Evolutionary conservation across 2,797 vertebrate species (phyloP).

Genomic region (Clarias laeviceps): DNA sequence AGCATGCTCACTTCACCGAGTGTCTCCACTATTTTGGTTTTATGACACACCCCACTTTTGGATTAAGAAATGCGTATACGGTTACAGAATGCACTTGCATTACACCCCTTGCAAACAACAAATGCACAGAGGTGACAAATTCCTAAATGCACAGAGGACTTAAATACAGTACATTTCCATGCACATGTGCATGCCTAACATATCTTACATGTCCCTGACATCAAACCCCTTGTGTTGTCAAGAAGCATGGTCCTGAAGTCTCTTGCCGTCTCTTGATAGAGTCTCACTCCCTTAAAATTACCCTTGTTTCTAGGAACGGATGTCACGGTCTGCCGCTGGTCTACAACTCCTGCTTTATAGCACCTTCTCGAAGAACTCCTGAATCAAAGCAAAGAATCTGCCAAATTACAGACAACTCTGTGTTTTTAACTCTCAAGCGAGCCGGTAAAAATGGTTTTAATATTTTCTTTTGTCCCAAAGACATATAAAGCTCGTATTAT

Average conservation of each 20-base stretch:
- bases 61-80: not conserved
- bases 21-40: not conserved
- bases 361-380: not conserved
- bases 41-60: not conserved
- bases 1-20: not conserved
- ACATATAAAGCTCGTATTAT: slow-evolving; percentile 11
- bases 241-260: not conserved
- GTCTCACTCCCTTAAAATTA: not conserved
- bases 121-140: slow-evolving; percentile 20
- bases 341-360: not conserved
- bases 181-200: not conserved
- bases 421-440: not conserved
- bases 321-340: not conserved
- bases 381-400: slow-evolving; percentile 23
- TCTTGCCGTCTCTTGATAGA: not conserved
- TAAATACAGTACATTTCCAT: not conserved
- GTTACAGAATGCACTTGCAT: not conserved
- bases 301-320: not conserved
- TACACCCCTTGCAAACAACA: not conserved
- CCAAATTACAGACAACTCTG: not conserved
- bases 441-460: slow-evolving; percentile 29
- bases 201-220: not conserved
- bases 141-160: not conserved
- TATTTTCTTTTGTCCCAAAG: slow-evolving; percentile 29
- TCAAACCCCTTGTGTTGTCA: slow-evolving; percentile 3